These are phyloP conservation scores for Parnassius mnemosyne DNA, from an alignment of 2,888 invertebrate species.

Conservation along the genomic window DNA sequence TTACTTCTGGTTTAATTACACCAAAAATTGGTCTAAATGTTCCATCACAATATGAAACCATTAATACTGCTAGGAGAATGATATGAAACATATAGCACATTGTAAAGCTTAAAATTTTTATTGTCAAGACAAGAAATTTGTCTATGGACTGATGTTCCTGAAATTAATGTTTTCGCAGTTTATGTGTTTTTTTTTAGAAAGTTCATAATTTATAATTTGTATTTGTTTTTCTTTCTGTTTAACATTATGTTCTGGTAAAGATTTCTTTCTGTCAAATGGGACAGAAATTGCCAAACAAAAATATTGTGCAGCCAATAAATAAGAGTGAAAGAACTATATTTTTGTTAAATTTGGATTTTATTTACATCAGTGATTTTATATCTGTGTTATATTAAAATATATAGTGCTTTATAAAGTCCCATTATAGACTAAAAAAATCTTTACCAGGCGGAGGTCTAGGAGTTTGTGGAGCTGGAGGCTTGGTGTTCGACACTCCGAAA, in stretches of 20 bases:
- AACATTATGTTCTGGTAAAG: conserved; percentile 24
- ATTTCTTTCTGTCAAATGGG: conserved; percentile 48
- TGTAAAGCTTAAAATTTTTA: conserved; percentile 5
- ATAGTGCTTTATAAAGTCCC: conserved; percentile 44
- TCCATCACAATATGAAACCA: conserved; percentile 39
- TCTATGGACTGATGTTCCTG: conserved; percentile 10
- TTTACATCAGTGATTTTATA: conserved; percentile 12
- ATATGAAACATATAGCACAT: conserved; percentile 32
- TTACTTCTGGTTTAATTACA: conserved; percentile 44
- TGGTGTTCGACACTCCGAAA: conserved; percentile 84
- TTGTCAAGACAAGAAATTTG: conserved; percentile 1
- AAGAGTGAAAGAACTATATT: not conserved
- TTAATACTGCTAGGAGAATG: conserved; percentile 30
- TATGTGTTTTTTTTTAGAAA: not conserved
- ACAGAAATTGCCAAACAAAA: conserved; percentile 30
- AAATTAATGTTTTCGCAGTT: not conserved
- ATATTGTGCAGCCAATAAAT: conserved; percentile 4
- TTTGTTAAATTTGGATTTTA: conserved; percentile 4
- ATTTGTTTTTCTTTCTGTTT: conserved; percentile 1
- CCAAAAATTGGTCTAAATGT: conserved; percentile 52
- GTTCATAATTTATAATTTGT: not conserved
- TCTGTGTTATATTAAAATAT: conserved; percentile 17
- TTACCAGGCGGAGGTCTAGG: conserved; percentile 82
- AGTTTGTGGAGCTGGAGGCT: conserved; percentile 78
- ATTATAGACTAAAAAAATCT: conserved; percentile 49